Conservation (phyloP, 1,140 invertebrate genomes). For the Zelostemma sp. region DNA sequence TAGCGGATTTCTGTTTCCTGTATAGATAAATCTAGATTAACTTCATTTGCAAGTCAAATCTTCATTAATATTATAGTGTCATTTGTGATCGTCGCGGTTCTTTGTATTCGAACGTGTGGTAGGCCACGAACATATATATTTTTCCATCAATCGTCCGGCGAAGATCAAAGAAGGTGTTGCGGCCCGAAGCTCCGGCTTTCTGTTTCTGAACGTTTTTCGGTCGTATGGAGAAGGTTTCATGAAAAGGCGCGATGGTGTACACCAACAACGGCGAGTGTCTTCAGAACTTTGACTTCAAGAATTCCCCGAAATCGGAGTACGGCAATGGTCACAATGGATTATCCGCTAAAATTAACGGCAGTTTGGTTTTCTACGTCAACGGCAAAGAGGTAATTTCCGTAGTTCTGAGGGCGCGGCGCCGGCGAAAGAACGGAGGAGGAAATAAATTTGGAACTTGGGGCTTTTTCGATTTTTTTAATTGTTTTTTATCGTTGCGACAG, state of each 20-base stretch:
- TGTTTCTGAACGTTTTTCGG: too few relatives aligned
- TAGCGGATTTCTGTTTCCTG: conserved; percentile 39
- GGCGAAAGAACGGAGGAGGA: too few relatives aligned
- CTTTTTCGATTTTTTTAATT: not conserved
- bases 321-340: not conserved
- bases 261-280: not conserved
- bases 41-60: conserved; percentile 46
- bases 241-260: not conserved
- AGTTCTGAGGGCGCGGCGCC: too few relatives aligned
- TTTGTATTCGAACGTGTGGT: conserved; percentile 19
- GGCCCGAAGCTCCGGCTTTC: not conserved
- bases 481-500: conserved; percentile 64
- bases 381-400: conserved; percentile 67
- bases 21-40: conserved; percentile 34
- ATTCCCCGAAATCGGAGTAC: not conserved
- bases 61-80: conserved; percentile 38
- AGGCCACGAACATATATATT: conserved; percentile 26
- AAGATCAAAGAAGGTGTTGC: not conserved
- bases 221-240: too few relatives aligned
- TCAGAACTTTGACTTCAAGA: not conserved
- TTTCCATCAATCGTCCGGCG: conserved; percentile 32
- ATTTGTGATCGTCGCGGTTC: conserved; percentile 24
- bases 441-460: too few relatives aligned
- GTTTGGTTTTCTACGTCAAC: conserved; percentile 65
- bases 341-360: conserved; percentile 22